Evolutionary conservation across 2,888 invertebrate genomes (phyloP), one percentile per base, ranked within the genome.

Genomic region (Eulithis testata): DNA sequence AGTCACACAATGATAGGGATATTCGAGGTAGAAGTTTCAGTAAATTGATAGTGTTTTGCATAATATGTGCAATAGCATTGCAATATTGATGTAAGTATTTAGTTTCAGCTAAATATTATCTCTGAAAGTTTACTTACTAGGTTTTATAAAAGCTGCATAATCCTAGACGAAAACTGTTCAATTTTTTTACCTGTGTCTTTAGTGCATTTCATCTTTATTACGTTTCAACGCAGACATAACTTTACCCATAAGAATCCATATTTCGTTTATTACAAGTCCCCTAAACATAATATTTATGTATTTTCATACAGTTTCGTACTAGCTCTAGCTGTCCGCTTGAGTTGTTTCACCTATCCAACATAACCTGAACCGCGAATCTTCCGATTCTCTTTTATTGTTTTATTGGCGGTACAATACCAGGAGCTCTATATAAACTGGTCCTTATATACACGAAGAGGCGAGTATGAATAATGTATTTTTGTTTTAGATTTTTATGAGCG

Each of bases 381-480:
- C 69, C 73, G 68, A 77, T 78, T 77, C 70, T 73, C 76, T 81
- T 78, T 75, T 77, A 68, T 75, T 79, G 72, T 81, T 76, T 73
- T 79, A 76, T 77, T 76, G 67, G 68, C 67, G 70, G 70, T 71
- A 73, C 75, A 72, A 74, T 71, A 68, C 31, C 65, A 69, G 69
- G 75, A 77, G 87, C 14, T 84, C 87, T 72, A 55, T 61, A 69
- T 85, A 83, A 47, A 70, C 62, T 88, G 89, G 92, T 72, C 61
- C 74, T 71, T 69, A 60, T 75, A 78, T 82, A 85, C 86, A 82
- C 84, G 83, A 81, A 88, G 86, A 86, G 83, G 86, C 86, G 83
- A 89, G 85, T 90, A 93, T 93, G 93, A 93, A 93, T 93, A 92
- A 93, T 93, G 92, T 90, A 93, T 92, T 93, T 91, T 93, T 93